Conservation (phyloP, 30 jellyfish, hydroid and myxozoan genomes). For the Aurelia aurita complex sp. Pacific region DNA sequence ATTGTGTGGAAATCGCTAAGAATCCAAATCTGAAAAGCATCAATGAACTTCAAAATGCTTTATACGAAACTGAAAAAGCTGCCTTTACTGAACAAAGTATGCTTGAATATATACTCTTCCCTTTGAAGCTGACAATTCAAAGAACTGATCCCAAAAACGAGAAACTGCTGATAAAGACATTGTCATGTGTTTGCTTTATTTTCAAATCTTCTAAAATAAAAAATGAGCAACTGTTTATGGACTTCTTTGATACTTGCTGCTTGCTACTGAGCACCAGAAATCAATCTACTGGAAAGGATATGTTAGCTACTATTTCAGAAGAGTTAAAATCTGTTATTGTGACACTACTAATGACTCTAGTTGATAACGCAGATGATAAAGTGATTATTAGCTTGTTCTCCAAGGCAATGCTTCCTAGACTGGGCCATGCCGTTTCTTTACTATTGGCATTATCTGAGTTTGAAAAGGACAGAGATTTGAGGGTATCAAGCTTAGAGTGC, state of each 20-base stretch:
- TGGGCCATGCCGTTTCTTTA: conserved; percentile 86
- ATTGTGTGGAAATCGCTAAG: conserved; percentile 69
- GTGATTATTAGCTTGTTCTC: conserved; percentile 24
- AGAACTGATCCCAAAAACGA: conserved; percentile 35
- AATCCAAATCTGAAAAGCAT: conserved; percentile 57
- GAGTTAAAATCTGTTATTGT: conserved; percentile 63
- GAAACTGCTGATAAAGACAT: conserved; percentile 17
- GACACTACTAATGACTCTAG: conserved; percentile 4
- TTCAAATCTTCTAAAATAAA: neutral
- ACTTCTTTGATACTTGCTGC: conserved; percentile 57
- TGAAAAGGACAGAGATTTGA: conserved; percentile 59
- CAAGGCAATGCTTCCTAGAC: conserved; percentile 60
- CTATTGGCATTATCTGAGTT: conserved; percentile 62
- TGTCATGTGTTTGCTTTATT: conserved; percentile 26
- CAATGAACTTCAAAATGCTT: conserved; percentile 12
- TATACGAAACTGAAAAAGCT: conserved; percentile 10
- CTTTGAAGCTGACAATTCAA: conserved; percentile 69
- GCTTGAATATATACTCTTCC: conserved; percentile 72
- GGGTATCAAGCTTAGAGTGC: conserved; percentile 38
- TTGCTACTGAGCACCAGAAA: conserved; percentile 56
- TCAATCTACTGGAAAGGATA: conserved; percentile 42
- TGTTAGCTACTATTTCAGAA: conserved; percentile 65
- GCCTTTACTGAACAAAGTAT: conserved; percentile 48
- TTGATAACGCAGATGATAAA: neutral
- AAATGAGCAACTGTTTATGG: conserved; percentile 29